Conservation (phyloP, 2,888 invertebrate genomes). For the Drosophila crucigera region DNA sequence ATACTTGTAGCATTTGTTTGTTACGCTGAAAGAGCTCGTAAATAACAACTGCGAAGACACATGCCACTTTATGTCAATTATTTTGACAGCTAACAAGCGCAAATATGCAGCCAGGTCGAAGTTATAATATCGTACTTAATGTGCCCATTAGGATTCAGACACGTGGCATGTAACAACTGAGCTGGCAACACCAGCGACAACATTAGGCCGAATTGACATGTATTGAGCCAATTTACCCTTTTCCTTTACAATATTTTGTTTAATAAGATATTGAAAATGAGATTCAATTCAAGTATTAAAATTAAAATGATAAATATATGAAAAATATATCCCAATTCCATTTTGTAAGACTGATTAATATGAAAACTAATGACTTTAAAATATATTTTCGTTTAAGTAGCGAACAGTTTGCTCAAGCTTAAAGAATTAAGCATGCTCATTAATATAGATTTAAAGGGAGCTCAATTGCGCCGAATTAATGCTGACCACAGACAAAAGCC, state of each 20-base stretch:
- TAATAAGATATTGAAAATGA: not conserved
- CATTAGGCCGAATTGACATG: not conserved
- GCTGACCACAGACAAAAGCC: slow-evolving; percentile 42
- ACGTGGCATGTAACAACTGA: slow-evolving; percentile 7
- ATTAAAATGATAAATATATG: not conserved
- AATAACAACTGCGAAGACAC: slow-evolving; percentile 71
- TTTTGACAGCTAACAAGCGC: slow-evolving; percentile 78
- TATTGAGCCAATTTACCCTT: slow-evolving; percentile 4
- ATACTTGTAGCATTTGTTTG: slow-evolving; percentile 26
- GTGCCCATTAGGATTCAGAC: slow-evolving; percentile 21
- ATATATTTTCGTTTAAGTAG: not conserved
- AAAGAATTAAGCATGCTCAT: slow-evolving; percentile 43
- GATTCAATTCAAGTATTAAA: not conserved
- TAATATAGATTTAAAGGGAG: slow-evolving; percentile 54
- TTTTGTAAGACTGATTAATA: too few relatives aligned
- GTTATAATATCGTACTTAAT: slow-evolving; percentile 57
- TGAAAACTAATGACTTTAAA: not conserved
- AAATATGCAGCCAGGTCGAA: slow-evolving; percentile 65
- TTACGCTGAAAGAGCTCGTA: slow-evolving; percentile 56
- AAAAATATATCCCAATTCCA: not conserved
- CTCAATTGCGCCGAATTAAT: slow-evolving; percentile 48
- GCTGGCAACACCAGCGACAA: not conserved
- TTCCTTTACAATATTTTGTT: not conserved
- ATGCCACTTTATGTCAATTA: slow-evolving; percentile 80
- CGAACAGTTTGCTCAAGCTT: not conserved